These are phyloP conservation scores for Micropoecilia bifurca DNA, from an alignment of 2,797 vertebrate species.

Conservation along the genomic window DNA sequence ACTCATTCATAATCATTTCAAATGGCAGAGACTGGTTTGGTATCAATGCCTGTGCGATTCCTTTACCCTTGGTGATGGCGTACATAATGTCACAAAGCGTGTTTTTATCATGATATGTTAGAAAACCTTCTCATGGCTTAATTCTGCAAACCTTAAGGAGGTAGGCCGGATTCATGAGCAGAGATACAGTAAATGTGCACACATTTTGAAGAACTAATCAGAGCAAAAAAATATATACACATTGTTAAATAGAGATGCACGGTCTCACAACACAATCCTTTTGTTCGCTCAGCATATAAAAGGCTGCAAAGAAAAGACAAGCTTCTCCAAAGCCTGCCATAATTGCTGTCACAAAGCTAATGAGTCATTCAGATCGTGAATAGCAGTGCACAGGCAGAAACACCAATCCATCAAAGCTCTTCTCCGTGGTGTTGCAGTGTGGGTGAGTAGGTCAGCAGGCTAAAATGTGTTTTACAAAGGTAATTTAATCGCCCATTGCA, in stretches of 20 bases:
- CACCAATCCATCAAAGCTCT: constrained; percentile 44
- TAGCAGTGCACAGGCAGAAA: constrained; percentile 35
- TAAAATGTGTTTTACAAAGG: constrained; percentile 27
- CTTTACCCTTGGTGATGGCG: constrained; percentile 52
- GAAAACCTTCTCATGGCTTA: constrained; percentile 29
- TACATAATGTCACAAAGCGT: constrained; percentile 55
- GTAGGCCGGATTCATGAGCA: constrained; percentile 25
- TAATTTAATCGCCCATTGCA: constrained; percentile 7
- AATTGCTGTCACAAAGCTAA: constrained; percentile 79
- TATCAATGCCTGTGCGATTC: constrained; percentile 46
- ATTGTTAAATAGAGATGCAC: constrained; percentile 16
- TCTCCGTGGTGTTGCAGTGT: constrained; percentile 26
- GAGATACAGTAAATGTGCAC: constrained; percentile 8
- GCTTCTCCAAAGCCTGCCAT: constrained; percentile 65
- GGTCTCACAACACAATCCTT: constrained; percentile 62
- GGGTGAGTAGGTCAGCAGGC: constrained; percentile 33
- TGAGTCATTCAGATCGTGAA: constrained; percentile 71
- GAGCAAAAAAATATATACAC: constrained; percentile 13
- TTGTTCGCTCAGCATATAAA: constrained; percentile 64
- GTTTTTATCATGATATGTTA: constrained; percentile 65
- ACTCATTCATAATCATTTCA: constrained; percentile 62
- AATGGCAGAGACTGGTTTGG: constrained; percentile 56
- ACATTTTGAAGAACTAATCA: constrained; percentile 28
- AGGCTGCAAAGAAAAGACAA: constrained; percentile 58
- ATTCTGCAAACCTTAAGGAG: constrained; percentile 28